phyloP scores from a whole-genome alignment of 2,888 invertebrate species.

The Brachylomia viminalis region DNA sequence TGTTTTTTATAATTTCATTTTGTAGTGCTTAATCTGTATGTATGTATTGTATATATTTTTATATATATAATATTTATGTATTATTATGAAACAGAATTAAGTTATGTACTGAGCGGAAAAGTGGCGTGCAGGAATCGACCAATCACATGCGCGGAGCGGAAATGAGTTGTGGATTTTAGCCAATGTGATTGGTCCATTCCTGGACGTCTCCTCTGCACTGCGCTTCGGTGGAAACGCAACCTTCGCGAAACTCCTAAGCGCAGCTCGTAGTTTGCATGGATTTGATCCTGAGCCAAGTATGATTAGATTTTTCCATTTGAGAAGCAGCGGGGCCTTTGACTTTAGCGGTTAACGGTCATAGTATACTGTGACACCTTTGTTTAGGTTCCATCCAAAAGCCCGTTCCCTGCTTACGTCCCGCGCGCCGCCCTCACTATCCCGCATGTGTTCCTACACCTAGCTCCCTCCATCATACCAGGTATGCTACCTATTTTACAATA shows the following conservation, averaged over 20 bases:
- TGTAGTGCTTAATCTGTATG: neutral
- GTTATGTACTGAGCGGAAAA: neutral
- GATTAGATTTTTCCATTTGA: neutral
- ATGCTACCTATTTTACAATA: constrained; percentile 1
- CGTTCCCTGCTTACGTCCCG: constrained; percentile 76
- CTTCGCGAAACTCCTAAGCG: too few species aligned
- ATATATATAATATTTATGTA: too few species aligned
- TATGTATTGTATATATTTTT: too few species aligned
- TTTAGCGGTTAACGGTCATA: neutral
- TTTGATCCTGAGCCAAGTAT: neutral
- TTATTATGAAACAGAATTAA: too few species aligned
- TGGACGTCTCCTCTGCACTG: too few species aligned
- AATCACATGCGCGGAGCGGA: neutral
- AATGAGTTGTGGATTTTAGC: too few species aligned
- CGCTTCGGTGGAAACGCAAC: too few species aligned
- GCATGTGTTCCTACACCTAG: constrained; percentile 80
- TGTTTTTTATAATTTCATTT: neutral
- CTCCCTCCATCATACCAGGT: constrained; percentile 83
- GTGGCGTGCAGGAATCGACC: neutral
- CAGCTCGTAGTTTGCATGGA: too few species aligned
- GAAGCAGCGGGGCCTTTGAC: neutral
- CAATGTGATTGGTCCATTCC: neutral
- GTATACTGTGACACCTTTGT: neutral
- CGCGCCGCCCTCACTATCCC: constrained; percentile 84
- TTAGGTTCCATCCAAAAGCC: constrained; percentile 74